These are phyloP conservation scores for Trichechus manatus DNA, from an alignment of 2,113 vertebrate genomes.

Conservation along the genomic window DNA sequence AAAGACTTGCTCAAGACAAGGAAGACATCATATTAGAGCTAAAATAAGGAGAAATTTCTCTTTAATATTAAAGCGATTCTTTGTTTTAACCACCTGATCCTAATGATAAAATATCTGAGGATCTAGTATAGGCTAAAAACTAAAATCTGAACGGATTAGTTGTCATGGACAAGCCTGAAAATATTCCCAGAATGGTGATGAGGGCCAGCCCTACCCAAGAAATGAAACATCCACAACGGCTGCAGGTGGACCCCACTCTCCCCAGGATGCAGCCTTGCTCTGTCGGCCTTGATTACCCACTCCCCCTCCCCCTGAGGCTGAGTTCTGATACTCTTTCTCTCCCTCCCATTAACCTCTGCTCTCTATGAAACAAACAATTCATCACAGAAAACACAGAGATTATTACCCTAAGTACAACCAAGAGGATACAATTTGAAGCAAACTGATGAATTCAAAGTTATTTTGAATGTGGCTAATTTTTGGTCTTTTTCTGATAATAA, in stretches of 20 bases:
- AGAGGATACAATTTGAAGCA: neutral
- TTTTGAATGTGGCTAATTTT: neutral
- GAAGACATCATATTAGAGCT: neutral
- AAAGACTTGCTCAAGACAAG: slow-evolving; percentile 23
- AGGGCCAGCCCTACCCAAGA: neutral
- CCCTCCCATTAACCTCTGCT: neutral
- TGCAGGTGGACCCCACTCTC: neutral
- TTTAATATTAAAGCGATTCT: neutral
- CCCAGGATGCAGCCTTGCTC: neutral
- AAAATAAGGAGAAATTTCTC: slow-evolving; percentile 4
- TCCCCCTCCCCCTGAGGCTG: neutral
- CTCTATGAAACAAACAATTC: slow-evolving; percentile 1
- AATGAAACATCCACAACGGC: neutral
- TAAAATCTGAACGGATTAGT: neutral
- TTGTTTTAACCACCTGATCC: neutral
- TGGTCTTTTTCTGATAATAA: neutral
- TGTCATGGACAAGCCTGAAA: neutral
- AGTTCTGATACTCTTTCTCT: neutral
- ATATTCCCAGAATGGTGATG: neutral
- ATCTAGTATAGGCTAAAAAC: neutral
- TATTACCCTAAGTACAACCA: neutral
- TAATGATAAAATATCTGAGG: slow-evolving; percentile 48
- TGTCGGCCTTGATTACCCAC: neutral
- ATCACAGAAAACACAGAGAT: slow-evolving; percentile 26
- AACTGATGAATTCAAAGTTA: slow-evolving; percentile 26